Conservation (phyloP, 2,888 invertebrate species). For the Cheilosia urbana region DNA sequence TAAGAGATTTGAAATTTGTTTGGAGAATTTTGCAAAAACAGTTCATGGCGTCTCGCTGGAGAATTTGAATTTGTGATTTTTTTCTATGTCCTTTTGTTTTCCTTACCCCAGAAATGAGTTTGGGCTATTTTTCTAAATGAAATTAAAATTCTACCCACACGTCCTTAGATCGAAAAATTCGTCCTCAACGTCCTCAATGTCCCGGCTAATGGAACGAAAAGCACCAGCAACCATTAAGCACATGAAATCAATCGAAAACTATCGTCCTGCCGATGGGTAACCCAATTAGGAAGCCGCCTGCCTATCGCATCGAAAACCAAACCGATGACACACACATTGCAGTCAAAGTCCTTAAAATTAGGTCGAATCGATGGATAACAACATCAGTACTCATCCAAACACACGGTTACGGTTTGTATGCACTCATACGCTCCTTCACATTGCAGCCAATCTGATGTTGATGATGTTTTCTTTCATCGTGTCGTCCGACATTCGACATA, state of each 20-base stretch:
- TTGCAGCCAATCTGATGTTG: constrained; percentile 23
- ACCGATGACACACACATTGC: constrained; percentile 24
- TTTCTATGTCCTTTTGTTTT: no score
- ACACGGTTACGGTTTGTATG: not conserved
- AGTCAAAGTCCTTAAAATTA: constrained; percentile 47
- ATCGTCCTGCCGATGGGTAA: constrained; percentile 24
- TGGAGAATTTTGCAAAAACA: no score
- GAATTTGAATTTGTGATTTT: no score
- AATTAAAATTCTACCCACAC: not conserved
- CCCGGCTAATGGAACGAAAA: constrained; percentile 20
- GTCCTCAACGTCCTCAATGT: constrained; percentile 15
- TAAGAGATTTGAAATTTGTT: no score
- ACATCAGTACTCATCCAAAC: constrained; percentile 1
- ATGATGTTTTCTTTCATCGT: constrained; percentile 28
- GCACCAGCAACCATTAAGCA: constrained; percentile 18
- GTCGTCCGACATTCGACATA: constrained; percentile 30
- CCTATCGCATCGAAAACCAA: not conserved
- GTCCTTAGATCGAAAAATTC: not conserved
- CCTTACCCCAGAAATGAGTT: no score
- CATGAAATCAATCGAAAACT: constrained; percentile 17
- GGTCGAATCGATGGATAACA: constrained; percentile 54
- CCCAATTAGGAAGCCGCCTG: constrained; percentile 25
- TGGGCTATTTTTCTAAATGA: no score
- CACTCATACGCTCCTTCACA: not conserved
- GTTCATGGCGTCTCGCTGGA: no score